Percentiles rank a stretch among this genome's conserved stretches.
Conservation (phyloP, 2,888 invertebrate genomes). For the Melipona beecheii region DNA sequence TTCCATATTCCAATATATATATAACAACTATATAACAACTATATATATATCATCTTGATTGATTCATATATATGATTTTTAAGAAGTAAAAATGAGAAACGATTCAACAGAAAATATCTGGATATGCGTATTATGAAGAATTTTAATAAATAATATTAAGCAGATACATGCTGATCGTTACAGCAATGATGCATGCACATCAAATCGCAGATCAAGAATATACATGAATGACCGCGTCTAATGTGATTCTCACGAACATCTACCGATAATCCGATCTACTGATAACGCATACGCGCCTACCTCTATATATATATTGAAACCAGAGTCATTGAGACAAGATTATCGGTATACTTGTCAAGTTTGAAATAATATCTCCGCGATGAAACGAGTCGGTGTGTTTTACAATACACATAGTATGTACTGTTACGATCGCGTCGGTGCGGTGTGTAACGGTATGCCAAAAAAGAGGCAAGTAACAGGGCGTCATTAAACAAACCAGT, state of each 20-base stretch:
- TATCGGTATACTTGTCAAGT: conserved; percentile 1
- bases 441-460: conserved; percentile 43
- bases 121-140: too few relatives aligned
- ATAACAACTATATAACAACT: too few relatives aligned
- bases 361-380: conserved; percentile 6
- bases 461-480: neutral
- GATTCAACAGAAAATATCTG: too few relatives aligned
- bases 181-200: too few relatives aligned
- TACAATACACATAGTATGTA: conserved; percentile 17
- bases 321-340: conserved; percentile 8
- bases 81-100: too few relatives aligned
- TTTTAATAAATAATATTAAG: too few relatives aligned
- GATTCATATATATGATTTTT: too few relatives aligned
- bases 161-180: too few relatives aligned
- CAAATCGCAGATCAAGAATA: too few relatives aligned
- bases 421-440: conserved; percentile 27
- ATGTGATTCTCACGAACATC: neutral
- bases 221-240: too few relatives aligned
- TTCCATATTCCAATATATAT: too few relatives aligned
- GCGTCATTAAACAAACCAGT: conserved; percentile 58
- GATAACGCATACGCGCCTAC: conserved; percentile 8
- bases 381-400: conserved; percentile 12
- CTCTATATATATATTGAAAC: neutral
- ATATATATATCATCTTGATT: too few relatives aligned
- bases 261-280: neutral